These are phyloP conservation scores for Falco novaeseelandiae DNA, from an alignment of 2,797 vertebrate species.

Conservation along the genomic window DNA sequence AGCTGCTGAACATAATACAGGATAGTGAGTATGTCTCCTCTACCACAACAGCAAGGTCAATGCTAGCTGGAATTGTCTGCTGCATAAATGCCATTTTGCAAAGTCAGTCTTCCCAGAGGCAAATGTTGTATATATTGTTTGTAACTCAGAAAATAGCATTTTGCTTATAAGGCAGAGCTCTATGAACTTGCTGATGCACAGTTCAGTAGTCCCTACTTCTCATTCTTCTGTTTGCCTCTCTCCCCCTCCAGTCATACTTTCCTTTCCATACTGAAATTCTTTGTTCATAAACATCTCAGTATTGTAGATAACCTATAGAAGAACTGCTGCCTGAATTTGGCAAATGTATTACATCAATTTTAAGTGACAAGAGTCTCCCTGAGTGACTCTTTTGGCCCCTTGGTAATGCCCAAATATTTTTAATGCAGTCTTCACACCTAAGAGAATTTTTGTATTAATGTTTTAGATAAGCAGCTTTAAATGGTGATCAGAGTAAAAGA, in stretches of 20 bases:
- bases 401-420: neutral
- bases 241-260: neutral
- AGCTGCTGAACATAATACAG: slow-evolving; percentile 24
- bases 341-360: neutral
- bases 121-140: neutral
- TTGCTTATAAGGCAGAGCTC: neutral
- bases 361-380: neutral
- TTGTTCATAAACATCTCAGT: neutral
- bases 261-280: neutral
- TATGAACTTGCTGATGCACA: neutral
- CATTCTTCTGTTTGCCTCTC: neutral
- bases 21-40: neutral
- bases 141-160: neutral
- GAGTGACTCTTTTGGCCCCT: neutral
- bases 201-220: neutral
- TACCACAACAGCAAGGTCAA: slow-evolving; percentile 40
- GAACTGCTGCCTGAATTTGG: neutral
- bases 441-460: neutral
- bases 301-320: neutral
- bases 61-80: neutral
- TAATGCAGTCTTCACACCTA: neutral
- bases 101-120: neutral
- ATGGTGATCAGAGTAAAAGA: neutral
- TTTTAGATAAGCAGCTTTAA: neutral
- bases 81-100: neutral